Evolutionary conservation across 2,113 vertebrate genomes (phyloP).

Genomic region (Nothoprocta pentlandii): DNA sequence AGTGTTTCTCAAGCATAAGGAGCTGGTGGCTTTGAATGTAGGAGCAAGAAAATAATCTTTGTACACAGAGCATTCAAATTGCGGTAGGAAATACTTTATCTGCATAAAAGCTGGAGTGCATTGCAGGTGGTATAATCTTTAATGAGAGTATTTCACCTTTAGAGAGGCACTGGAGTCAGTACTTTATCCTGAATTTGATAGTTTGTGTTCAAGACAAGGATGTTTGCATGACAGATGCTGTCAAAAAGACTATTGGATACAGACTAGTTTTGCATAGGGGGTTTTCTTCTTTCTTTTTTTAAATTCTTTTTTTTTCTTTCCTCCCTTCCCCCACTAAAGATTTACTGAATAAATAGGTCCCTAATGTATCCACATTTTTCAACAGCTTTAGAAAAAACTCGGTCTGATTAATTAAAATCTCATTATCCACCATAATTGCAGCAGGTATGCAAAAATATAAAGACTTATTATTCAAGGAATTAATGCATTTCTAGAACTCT

Average conservation of each 20-base stretch:
- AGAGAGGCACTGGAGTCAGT: background rate
- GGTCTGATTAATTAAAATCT: slow-evolving; percentile 80
- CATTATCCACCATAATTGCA: slow-evolving; percentile 79
- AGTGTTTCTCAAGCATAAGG: background rate
- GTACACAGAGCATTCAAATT: background rate
- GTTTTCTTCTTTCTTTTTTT: background rate
- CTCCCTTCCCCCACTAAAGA: background rate
- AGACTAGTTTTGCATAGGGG: background rate
- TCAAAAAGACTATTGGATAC: background rate
- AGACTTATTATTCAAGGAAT: slow-evolving; percentile 77
- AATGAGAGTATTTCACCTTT: background rate
- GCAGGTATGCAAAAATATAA: slow-evolving; percentile 48
- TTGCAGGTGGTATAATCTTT: background rate
- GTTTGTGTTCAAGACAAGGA: background rate
- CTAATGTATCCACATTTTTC: slow-evolving; percentile 19
- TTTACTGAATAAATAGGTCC: slow-evolving; percentile 44
- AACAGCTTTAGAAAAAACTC: slow-evolving; percentile 48
- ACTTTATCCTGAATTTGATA: background rate
- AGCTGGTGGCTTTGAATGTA: background rate
- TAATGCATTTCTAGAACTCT: slow-evolving; percentile 73
- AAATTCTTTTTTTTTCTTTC: background rate
- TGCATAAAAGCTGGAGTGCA: background rate
- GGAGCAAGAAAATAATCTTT: background rate
- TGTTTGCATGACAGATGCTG: background rate
- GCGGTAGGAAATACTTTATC: background rate